Conservation (phyloP, 2,888 invertebrate species). For the Rhyacophila evoluta region DNA sequence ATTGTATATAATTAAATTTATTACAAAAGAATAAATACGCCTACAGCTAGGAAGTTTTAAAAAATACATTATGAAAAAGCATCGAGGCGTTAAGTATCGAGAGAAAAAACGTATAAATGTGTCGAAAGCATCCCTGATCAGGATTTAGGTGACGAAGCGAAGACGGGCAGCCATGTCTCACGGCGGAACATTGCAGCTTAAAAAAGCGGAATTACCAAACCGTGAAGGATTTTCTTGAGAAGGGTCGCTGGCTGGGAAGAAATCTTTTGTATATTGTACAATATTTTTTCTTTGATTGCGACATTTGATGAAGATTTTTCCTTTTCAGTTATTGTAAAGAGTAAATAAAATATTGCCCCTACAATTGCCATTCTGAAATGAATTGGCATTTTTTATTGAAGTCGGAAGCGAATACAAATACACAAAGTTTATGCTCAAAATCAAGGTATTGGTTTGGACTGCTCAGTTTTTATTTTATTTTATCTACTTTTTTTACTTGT, state of each 20-base stretch:
- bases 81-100: too few species aligned
- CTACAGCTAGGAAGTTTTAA: too few species aligned
- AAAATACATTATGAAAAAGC: too few species aligned
- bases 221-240: constrained; percentile 34
- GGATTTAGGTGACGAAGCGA: constrained; percentile 41
- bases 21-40: too few species aligned
- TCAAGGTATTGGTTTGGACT: too few species aligned
- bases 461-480: too few species aligned
- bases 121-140: not conserved
- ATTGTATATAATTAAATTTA: too few species aligned
- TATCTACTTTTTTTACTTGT: too few species aligned
- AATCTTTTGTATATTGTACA: not conserved
- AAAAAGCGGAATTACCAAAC: constrained; percentile 27
- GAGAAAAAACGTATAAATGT: too few species aligned
- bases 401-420: too few species aligned
- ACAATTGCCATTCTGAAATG: not conserved
- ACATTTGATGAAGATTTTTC: not conserved
- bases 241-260: not conserved
- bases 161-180: constrained; percentile 6
- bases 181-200: constrained; percentile 2
- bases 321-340: not conserved
- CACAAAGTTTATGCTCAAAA: too few species aligned
- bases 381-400: not conserved
- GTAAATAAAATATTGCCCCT: not conserved
- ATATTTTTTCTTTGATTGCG: not conserved